Conservation (phyloP, 2,888 invertebrate species). For the Pyralis farinalis region DNA sequence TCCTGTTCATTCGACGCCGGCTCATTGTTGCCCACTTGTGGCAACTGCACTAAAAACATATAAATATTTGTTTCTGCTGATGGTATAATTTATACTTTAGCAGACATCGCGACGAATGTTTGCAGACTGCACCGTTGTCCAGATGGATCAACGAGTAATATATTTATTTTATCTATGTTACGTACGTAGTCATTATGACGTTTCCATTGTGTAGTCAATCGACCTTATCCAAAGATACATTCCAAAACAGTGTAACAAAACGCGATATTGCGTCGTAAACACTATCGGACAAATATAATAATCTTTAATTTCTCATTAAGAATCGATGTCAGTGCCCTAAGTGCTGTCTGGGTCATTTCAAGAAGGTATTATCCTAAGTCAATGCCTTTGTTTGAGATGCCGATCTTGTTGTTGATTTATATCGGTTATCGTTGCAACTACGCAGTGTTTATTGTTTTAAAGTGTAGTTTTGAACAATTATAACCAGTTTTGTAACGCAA, state of each 20-base stretch:
- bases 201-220: background rate
- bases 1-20: slow-evolving; percentile 54
- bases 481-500: slow-evolving; percentile 4
- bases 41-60: slow-evolving; percentile 19
- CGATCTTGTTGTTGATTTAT: background rate
- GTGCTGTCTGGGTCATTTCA: background rate
- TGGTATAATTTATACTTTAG: slow-evolving; percentile 4
- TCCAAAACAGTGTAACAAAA: no score
- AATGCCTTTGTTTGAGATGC: background rate
- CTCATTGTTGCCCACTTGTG: slow-evolving; percentile 44
- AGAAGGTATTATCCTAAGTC: background rate
- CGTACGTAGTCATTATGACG: slow-evolving; percentile 10
- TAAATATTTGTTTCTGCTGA: slow-evolving; percentile 8
- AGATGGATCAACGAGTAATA: background rate
- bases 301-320: background rate
- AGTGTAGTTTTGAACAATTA: background rate
- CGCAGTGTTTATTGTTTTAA: slow-evolving; percentile 4
- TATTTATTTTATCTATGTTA: background rate
- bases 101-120: slow-evolving; percentile 3
- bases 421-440: background rate
- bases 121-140: slow-evolving; percentile 5
- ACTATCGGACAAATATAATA: background rate
- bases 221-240: background rate
- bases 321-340: background rate
- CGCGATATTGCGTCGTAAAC: background rate